Base-by-base conservation (phyloP, 2,797 vertebrate genomes). In the Takifugu ocellatus region DNA sequence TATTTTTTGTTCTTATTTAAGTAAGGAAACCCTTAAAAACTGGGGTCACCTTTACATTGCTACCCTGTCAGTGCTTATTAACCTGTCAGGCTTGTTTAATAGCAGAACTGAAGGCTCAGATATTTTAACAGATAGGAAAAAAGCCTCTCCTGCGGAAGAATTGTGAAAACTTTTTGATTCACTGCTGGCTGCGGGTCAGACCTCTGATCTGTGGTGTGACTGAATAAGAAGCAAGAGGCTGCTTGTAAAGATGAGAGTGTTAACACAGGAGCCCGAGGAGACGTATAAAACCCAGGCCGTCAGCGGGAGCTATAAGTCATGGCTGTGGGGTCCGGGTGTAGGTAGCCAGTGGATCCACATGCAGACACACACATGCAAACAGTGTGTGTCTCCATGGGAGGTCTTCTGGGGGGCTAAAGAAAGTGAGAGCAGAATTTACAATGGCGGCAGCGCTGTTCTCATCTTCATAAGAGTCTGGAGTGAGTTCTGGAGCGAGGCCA, bases 1-100 rank as follows among this genome's bases (percentile, higher is more conserved):
- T 80, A 79, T 69, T 87, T 87, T 76, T 88, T 68, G 67, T 68
- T 69, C 60, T 54, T 59, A 68, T 87, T 86, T 73, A 84, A 33
- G 9, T 12, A 0, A 12, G 33, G 10, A 39, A 39, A 12, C 12
- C 2, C 12, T 14, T 39, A 39, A 4, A 39, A 39, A 4, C 36
- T 10, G 36, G 14, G 36, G 12, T 39, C 14, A 39, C 36, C 45
- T 3, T 39, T 10, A 39, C 36, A 14, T 4, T 14, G 12, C 14
- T 3, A 4, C 33, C 33, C 36, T 39, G 36, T 39, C 36, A 14
- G 36, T 5, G 14, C 14, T 39, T 11, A 39, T 14, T 14, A 14
- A 39, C 33, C 11, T 11, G 33, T 36, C 5, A 6, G 12, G 12
- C 29, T 4, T 56, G 48, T 77, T 60, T 75, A 68, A 55, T 48